Evolutionary conservation across 2,113 vertebrate genomes (phyloP).

Genomic region (Perccottus glenii): DNA sequence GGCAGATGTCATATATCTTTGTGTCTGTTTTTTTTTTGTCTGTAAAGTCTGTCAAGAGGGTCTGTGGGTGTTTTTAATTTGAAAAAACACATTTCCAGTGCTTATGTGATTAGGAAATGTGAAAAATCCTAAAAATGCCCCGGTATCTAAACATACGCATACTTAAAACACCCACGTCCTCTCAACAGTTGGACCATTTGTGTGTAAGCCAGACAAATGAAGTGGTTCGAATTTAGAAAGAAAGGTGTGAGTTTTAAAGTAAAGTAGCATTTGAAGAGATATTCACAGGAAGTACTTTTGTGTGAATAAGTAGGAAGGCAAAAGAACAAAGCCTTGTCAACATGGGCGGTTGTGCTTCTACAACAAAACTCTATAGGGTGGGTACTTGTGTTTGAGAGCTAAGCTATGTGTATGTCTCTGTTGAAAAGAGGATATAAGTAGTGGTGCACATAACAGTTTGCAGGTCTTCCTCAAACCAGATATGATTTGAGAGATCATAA

Average conservation of each 20-base stretch:
- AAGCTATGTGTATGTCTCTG: too few species aligned
- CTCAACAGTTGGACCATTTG: neutral
- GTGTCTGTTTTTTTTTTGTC: slow-evolving; percentile 19
- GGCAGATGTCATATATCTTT: slow-evolving; percentile 16
- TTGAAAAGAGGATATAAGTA: too few species aligned
- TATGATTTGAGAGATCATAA: too few species aligned
- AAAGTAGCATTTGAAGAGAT: slow-evolving; percentile 13
- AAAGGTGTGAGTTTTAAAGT: slow-evolving; percentile 13
- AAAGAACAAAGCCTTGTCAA: too few species aligned
- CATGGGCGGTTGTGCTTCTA: too few species aligned
- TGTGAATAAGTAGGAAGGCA: neutral
- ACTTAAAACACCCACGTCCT: neutral
- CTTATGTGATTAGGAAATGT: neutral
- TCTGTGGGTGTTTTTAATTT: neutral
- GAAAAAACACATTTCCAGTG: slow-evolving; percentile 23
- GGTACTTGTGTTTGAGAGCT: too few species aligned
- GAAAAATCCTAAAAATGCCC: slow-evolving; percentile 10
- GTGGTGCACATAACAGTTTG: too few species aligned
- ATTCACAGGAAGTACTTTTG: slow-evolving; percentile 7
- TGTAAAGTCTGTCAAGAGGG: slow-evolving; percentile 2
- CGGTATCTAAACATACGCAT: neutral
- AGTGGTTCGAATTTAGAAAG: slow-evolving; percentile 2
- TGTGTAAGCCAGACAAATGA: slow-evolving; percentile 11
- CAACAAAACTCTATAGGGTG: too few species aligned
- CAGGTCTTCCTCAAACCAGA: too few species aligned